These are phyloP conservation scores for Caenorhabditis sulstoni DNA, from an alignment of 2,888 invertebrate genomes.

Conservation along the genomic window DNA sequence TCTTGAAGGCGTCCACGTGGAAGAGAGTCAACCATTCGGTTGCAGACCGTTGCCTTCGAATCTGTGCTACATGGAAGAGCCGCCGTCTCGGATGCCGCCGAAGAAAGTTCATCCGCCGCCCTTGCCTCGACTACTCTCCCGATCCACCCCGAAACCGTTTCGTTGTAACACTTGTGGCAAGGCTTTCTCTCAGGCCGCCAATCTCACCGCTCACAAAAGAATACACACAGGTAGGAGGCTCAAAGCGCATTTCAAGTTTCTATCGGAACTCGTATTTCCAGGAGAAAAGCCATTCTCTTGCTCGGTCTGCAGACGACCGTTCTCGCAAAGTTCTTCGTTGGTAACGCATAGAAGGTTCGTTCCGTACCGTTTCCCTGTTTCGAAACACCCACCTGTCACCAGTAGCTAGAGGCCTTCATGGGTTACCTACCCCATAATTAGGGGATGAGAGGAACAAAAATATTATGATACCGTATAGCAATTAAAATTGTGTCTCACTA, in stretches of 20 bases:
- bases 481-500: neutral
- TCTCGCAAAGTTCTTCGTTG: conserved; percentile 94
- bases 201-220: conserved; percentile 95
- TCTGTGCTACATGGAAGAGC: conserved; percentile 31
- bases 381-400: conserved; percentile 11
- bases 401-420: conserved; percentile 12
- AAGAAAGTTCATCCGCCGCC: neutral
- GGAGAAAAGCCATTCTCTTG: conserved; percentile 99
- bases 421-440: neutral
- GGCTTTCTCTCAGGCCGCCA: conserved; percentile 89
- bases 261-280: conserved; percentile 82
- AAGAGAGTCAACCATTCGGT: neutral
- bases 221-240: conserved; percentile 85
- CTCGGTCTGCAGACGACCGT: conserved; percentile 95
- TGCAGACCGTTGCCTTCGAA: conserved; percentile 10
- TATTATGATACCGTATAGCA: conserved; percentile 23
- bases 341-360: conserved; percentile 94
- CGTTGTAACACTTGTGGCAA: conserved; percentile 86
- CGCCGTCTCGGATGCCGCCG: conserved; percentile 1
- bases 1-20: no score
- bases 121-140: neutral
- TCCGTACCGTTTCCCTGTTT: neutral
- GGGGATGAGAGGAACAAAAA: conserved; percentile 22
- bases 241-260: no score
- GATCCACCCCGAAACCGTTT: conserved; percentile 57